Evolutionary conservation across 2,888 invertebrate genomes (phyloP).

Genomic region (Leptura quadrifasciata): DNA sequence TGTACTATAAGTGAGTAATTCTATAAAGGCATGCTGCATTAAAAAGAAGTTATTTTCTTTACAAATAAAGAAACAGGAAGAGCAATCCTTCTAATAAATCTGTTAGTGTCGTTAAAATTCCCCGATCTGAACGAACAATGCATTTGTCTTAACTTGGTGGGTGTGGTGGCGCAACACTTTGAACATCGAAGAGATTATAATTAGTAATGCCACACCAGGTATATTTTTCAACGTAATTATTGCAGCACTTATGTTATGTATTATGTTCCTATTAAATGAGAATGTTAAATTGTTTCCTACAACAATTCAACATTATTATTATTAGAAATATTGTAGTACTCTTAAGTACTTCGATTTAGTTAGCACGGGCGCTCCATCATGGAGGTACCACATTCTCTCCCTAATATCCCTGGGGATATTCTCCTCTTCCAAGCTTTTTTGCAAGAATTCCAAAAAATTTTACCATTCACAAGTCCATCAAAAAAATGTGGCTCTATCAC

Average conservation of each 20-base stretch:
- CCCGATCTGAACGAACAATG: neutral
- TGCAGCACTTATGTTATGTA: neutral
- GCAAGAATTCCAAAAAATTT: no score
- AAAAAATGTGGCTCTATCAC: no score
- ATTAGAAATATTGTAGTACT: no score
- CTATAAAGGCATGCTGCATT: no score
- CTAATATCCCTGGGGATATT: no score
- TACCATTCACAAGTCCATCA: no score
- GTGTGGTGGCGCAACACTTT: slow-evolving; percentile 7
- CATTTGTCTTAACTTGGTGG: neutral
- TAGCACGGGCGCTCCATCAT: no score
- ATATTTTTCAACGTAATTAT: neutral
- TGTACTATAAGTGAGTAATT: no score
- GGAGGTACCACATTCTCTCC: no score
- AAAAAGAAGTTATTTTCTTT: neutral
- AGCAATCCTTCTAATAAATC: neutral
- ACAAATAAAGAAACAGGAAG: neutral
- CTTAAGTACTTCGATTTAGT: no score
- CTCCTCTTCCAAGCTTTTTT: no score
- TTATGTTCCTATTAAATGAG: neutral
- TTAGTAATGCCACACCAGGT: slow-evolving; percentile 1
- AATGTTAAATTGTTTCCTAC: neutral
- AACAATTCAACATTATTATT: neutral
- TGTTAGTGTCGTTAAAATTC: neutral
- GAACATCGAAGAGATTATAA: neutral